Evolutionary conservation across 2,797 vertebrate species (phyloP).

Genomic region (Gallinago nigripennis): DNA sequence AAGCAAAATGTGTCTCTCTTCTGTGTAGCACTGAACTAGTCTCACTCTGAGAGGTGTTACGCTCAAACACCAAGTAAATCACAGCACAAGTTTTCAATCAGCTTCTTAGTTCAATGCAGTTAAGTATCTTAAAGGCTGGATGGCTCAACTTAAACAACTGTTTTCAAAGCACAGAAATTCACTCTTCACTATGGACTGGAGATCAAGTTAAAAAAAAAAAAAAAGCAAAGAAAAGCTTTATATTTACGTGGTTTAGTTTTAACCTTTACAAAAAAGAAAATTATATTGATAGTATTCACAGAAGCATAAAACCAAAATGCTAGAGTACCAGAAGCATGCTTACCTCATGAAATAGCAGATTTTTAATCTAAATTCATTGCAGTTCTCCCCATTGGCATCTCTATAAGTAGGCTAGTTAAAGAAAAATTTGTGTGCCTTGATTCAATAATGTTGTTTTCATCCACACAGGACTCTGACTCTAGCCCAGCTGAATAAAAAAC

Average conservation of each 20-base stretch:
- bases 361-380: slow-evolving; percentile 86
- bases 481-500: background rate
- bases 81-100: background rate
- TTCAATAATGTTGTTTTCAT: background rate
- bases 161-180: background rate
- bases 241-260: background rate
- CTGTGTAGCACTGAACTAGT: background rate
- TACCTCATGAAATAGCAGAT: slow-evolving; percentile 98
- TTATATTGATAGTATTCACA: background rate
- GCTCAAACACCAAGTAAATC: background rate
- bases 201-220: background rate
- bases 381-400: slow-evolving; percentile 81
- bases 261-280: background rate
- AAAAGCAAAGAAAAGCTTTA: background rate
- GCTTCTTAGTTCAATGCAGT: background rate
- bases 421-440: slow-evolving; percentile 31
- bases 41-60: background rate
- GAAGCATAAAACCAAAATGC: background rate
- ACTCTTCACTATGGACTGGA: background rate
- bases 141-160: background rate
- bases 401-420: slow-evolving; percentile 85
- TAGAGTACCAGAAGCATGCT: slow-evolving; percentile 8
- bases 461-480: background rate
- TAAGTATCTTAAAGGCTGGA: background rate
- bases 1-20: background rate